Evolutionary conservation across 2,797 vertebrate genomes (phyloP).

Genomic region (Melanotaenia pygmaea): DNA sequence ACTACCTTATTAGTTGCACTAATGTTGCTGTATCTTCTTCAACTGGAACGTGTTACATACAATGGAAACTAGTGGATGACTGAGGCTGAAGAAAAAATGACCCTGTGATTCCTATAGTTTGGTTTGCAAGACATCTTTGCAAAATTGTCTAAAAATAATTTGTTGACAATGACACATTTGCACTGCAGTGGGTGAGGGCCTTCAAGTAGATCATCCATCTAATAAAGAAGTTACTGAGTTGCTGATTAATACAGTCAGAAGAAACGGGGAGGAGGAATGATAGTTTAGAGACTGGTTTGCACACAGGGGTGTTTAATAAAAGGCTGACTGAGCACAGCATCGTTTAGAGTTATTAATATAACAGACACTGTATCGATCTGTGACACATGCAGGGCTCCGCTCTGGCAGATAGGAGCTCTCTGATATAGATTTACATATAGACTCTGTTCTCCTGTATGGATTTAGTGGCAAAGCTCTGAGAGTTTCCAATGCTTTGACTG

Average conservation of each 20-base stretch:
- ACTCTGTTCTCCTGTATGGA: constrained; percentile 63
- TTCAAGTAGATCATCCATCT: constrained; percentile 10
- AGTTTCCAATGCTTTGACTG: constrained; percentile 65
- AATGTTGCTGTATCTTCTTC: background rate
- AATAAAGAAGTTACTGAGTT: constrained; percentile 45
- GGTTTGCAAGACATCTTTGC: background rate
- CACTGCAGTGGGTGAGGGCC: background rate
- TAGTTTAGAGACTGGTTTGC: constrained; percentile 49
- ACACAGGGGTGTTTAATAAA: constrained; percentile 68
- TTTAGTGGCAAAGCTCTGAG: constrained; percentile 63
- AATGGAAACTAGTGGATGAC: background rate
- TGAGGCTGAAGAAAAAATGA: background rate
- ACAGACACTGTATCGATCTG: constrained; percentile 73
- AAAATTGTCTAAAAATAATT: background rate
- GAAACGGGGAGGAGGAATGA: constrained; percentile 40
- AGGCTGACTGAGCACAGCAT: constrained; percentile 64
- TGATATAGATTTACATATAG: constrained; percentile 78
- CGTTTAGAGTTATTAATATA: constrained; percentile 81
- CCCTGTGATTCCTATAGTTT: background rate
- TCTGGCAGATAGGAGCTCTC: constrained; percentile 61
- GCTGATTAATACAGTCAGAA: constrained; percentile 55
- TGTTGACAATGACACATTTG: background rate
- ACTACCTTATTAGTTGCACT: background rate
- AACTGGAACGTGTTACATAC: background rate
- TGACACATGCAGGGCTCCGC: constrained; percentile 54